Evolutionary conservation across 1,140 invertebrate genomes (phyloP), one percentile per base, ranked within the genome.

Genomic region (Drosophila prosaltans): DNA sequence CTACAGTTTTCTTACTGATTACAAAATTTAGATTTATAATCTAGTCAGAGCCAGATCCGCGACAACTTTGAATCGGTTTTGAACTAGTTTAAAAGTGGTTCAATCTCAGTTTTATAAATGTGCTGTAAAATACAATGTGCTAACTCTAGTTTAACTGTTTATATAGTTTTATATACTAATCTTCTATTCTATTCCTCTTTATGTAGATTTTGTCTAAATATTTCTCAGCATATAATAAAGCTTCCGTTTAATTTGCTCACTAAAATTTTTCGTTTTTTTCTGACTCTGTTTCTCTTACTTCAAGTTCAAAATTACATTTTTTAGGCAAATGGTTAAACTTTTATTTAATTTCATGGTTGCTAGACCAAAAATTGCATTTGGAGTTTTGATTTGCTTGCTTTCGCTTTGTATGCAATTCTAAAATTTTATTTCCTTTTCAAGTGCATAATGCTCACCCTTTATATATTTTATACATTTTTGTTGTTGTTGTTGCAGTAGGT

Each of bases 401-500:
- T 32, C 62, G n/a, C 30, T 64, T 64, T 64, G 28, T 48, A 64
- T 64, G 62, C 62, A 64, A 26, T 39, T 48, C 43, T 45, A 64
- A 64, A 30, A 51, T 64, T 64, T 64, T 64, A 64, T 64, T 64
- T 64, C 43, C 16, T 48, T 64, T 48, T 45, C 41, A 62, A 62
- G 60, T 62, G 60, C 41, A 62, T 41, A 45, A 62, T 62, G 26
- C 57, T 21, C 21, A 40, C 57, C 10, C 30, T 16, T 24, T 58
- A 36, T 43, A 61, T 21, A 36, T 43, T 43, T 43, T 26, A 1
- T 9, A 24, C 45, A 26, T 6, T 28, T 30, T 39, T 24, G 9
- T 36, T 51, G 26, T 48, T 51, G 7, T 48, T 30, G 16, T 36
- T 36, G 28, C 4, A 30, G 28, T 40, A 21, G 61, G 21, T 16